Conservation (phyloP, 2,113 vertebrate species). For the Nycticebus coucang region DNA sequence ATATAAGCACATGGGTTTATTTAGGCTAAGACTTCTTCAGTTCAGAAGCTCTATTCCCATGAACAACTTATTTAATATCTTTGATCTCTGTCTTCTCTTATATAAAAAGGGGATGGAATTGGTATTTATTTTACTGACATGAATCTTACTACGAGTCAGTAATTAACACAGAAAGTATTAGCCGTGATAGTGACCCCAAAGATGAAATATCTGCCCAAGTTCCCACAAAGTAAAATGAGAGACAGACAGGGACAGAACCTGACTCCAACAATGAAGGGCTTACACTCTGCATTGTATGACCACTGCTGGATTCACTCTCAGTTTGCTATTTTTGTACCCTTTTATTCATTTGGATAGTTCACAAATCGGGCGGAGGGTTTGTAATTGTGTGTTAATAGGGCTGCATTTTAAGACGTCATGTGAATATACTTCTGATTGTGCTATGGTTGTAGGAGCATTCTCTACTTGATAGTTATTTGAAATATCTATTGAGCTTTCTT, state of each 20-base stretch:
- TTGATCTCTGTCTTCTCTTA: not conserved
- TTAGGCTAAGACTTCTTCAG: not conserved
- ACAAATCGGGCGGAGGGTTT: not conserved
- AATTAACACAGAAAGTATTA: not conserved
- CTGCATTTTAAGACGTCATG: not conserved
- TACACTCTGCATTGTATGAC: not conserved
- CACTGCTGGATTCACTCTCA: not conserved
- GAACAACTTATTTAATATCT: not conserved
- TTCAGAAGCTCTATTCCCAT: not conserved
- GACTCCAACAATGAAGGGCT: not conserved
- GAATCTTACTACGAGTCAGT: not conserved
- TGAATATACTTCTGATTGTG: not conserved
- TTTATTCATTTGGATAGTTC: not conserved
- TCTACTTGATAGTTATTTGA: not conserved
- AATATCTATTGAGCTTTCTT: not conserved
- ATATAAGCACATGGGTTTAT: not conserved
- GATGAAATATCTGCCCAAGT: not conserved
- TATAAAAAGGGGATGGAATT: not conserved
- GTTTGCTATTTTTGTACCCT: not conserved
- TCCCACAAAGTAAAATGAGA: not conserved
- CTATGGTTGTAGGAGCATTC: not conserved
- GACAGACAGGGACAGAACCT: not conserved
- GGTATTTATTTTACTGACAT: not conserved
- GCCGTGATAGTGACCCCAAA: not conserved
- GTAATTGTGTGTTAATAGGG: not conserved